phyloP scores from a whole-genome alignment of 92 coral and sea anemone species.

The Paramuricea clavata region DNA sequence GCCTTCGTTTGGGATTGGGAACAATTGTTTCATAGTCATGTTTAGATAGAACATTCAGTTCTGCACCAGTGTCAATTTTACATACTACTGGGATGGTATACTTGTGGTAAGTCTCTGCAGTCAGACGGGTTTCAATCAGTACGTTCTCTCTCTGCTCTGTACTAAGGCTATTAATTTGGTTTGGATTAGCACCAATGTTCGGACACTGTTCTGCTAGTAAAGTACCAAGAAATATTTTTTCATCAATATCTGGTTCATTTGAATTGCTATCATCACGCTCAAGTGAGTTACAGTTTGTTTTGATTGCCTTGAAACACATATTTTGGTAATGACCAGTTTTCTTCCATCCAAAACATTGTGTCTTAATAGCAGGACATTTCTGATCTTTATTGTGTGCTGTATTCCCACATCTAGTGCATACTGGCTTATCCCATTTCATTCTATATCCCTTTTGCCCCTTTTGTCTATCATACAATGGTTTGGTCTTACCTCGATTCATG shows the following conservation, averaged over 20 bases:
- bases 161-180: slow-evolving; percentile 29
- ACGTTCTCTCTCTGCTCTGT: slow-evolving; percentile 54
- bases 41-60: slow-evolving; percentile 52
- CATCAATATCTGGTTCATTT: slow-evolving; percentile 1
- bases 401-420: slow-evolving; percentile 55
- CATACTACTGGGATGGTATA: slow-evolving; percentile 47
- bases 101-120: slow-evolving; percentile 57
- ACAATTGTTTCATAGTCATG: slow-evolving; percentile 40
- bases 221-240: slow-evolving; percentile 37
- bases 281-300: not conserved
- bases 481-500: no score
- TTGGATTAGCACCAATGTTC: not conserved
- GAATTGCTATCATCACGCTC: not conserved
- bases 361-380: slow-evolving; percentile 53
- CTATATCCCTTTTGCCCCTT: no score
- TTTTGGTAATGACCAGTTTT: slow-evolving; percentile 63
- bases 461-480: no score
- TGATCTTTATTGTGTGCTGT: slow-evolving; percentile 49
- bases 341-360: slow-evolving; percentile 57
- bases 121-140: slow-evolving; percentile 41
- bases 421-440: no score
- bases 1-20: slow-evolving; percentile 31
- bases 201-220: not conserved
- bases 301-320: slow-evolving; percentile 48
- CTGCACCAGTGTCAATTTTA: slow-evolving; percentile 72